Percentiles rank a stretch among this genome's conserved stretches.
These are phyloP conservation scores for Apoda limacodes DNA, from an alignment of 2,888 invertebrate genomes.

Conservation along the genomic window DNA sequence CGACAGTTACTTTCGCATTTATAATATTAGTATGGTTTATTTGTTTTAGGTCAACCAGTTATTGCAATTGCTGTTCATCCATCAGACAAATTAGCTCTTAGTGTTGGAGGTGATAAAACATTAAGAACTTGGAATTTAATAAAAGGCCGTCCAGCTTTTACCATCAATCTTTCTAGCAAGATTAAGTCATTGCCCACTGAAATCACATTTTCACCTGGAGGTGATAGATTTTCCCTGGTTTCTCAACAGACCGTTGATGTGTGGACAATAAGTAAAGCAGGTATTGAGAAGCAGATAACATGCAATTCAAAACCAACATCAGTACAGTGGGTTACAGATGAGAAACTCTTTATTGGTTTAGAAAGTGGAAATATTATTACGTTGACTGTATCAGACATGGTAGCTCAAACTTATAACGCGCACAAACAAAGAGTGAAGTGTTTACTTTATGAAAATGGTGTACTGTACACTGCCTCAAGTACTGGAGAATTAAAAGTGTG, in stretches of 20 bases:
- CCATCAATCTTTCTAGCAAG: slow-evolving; percentile 85
- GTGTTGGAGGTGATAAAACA: slow-evolving; percentile 86
- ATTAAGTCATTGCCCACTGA: slow-evolving; percentile 61
- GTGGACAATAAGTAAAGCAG: slow-evolving; percentile 84
- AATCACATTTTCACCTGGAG: slow-evolving; percentile 80
- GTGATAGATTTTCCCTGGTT: slow-evolving; percentile 80
- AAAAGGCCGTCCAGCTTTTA: slow-evolving; percentile 90
- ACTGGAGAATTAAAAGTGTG: slow-evolving; percentile 84
- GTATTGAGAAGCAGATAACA: slow-evolving; percentile 74
- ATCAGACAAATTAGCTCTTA: slow-evolving; percentile 88
- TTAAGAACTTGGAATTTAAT: slow-evolving; percentile 94
- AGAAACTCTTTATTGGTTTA: slow-evolving; percentile 75
- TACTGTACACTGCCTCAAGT: slow-evolving; percentile 80
- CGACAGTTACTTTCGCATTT: too few species aligned
- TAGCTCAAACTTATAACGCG: slow-evolving; percentile 57
- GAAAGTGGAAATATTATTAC: slow-evolving; percentile 79
- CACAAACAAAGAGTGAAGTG: slow-evolving; percentile 79
- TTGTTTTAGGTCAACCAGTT: slow-evolving; percentile 72
- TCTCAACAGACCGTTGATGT: slow-evolving; percentile 81
- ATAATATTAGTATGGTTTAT: too few species aligned
- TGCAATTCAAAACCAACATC: slow-evolving; percentile 78
- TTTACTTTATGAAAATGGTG: slow-evolving; percentile 65
- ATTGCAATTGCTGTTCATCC: slow-evolving; percentile 86
- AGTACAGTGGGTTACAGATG: slow-evolving; percentile 76
- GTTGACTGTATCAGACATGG: slow-evolving; percentile 62